These are phyloP conservation scores for Tenthredo notha DNA, from an alignment of 2,888 invertebrate species.

Conservation along the genomic window DNA sequence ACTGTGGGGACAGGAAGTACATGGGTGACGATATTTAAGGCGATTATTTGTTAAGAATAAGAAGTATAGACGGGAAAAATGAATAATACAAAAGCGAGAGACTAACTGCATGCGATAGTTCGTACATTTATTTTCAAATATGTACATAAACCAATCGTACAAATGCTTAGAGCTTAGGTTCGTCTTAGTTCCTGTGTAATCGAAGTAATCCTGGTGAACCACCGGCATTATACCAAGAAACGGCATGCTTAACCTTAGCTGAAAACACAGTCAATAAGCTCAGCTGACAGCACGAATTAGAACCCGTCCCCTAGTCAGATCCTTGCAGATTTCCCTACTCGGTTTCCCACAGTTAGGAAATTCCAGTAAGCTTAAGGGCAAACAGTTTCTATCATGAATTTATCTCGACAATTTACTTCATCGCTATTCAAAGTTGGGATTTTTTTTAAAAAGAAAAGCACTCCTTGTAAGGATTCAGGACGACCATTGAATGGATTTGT, in stretches of 20 bases:
- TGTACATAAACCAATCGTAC: slow-evolving; percentile 26
- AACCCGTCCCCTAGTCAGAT: slow-evolving; percentile 37
- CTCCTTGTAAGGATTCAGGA: background rate
- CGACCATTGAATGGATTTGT: background rate
- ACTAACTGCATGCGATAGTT: background rate
- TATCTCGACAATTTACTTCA: background rate
- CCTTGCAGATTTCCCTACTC: background rate
- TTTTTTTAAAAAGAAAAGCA: no score
- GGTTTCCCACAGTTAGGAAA: slow-evolving; percentile 30
- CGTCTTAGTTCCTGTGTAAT: slow-evolving; percentile 43
- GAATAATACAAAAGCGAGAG: background rate
- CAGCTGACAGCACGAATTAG: slow-evolving; percentile 50
- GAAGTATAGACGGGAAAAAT: background rate
- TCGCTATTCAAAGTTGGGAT: background rate
- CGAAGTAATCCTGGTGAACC: slow-evolving; percentile 52
- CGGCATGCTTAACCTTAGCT: slow-evolving; percentile 48
- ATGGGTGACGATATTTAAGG: background rate
- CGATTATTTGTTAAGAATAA: background rate
- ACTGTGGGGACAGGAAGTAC: background rate
- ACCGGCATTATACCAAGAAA: slow-evolving; percentile 49
- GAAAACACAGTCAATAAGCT: slow-evolving; percentile 51
- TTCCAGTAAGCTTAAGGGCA: slow-evolving; percentile 20
- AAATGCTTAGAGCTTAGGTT: background rate
- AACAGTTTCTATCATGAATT: background rate
- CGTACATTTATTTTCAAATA: background rate